Percentiles rank a stretch among this genome's conserved stretches.
Conservation (phyloP, 2,797 vertebrate species). For the Botia kubotai region DNA sequence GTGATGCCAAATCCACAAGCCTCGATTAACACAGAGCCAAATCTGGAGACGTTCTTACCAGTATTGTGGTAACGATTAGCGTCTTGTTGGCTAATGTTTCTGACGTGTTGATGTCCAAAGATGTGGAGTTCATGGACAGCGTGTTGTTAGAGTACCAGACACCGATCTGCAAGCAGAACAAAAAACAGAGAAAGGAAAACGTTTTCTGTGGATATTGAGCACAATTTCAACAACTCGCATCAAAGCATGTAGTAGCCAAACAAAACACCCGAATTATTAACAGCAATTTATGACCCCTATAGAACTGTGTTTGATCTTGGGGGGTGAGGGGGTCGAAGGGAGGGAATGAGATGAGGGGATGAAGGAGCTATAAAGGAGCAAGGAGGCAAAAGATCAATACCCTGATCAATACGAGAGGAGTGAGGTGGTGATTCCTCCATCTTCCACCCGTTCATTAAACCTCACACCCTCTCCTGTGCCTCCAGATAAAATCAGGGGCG, state of each 20-base stretch:
- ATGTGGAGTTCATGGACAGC: conserved; percentile 87
- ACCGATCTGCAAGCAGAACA: conserved; percentile 79
- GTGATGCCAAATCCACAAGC: conserved; percentile 9
- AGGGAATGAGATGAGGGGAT: conserved; percentile 18
- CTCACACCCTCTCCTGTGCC: conserved; percentile 29
- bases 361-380: conserved; percentile 18
- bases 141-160: conserved; percentile 92
- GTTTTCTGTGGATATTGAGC: too few relatives aligned
- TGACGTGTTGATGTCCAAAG: conserved; percentile 84
- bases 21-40: neutral
- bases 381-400: conserved; percentile 24
- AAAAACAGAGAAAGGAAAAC: neutral
- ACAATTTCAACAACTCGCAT: too few relatives aligned
- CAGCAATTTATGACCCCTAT: too few relatives aligned
- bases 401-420: conserved; percentile 38
- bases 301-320: too few relatives aligned
- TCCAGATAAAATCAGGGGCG: neutral
- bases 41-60: conserved; percentile 79
- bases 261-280: too few relatives aligned
- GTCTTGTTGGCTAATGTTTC: conserved; percentile 90
- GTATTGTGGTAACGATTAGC: conserved; percentile 87
- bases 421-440: conserved; percentile 39
- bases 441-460: neutral
- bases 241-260: too few relatives aligned
- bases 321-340: too few relatives aligned